Evolutionary conservation across 2,797 vertebrate species (phyloP).

Genomic region (Emydoidea blandingii): DNA sequence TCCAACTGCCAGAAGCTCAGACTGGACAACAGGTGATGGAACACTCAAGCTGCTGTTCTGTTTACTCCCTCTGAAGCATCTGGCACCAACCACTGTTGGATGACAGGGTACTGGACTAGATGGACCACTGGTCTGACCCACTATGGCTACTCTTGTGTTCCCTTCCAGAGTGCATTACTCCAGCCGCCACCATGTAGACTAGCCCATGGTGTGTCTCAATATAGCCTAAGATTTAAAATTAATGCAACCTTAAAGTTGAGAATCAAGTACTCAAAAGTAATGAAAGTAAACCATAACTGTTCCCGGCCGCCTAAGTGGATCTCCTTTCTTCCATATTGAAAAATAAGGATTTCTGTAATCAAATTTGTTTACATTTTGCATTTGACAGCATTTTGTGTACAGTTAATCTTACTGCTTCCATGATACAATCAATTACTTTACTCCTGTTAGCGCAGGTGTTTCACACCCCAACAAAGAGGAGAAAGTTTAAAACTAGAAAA

Average conservation of each 20-base stretch:
- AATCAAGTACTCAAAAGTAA: not conserved
- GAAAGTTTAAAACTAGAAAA: not conserved
- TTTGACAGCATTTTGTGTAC: not conserved
- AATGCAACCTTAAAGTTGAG: not conserved
- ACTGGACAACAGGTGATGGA: not conserved
- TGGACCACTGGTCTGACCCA: not conserved
- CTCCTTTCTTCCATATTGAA: not conserved
- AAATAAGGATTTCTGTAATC: not conserved
- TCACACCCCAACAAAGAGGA: not conserved
- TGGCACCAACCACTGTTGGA: not conserved
- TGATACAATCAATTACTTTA: not conserved
- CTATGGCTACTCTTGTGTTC: not conserved
- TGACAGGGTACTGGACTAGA: not conserved
- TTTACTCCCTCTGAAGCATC: not conserved
- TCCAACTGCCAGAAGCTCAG: not conserved
- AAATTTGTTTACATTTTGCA: not conserved
- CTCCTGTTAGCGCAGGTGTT: not conserved
- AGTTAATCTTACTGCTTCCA: not conserved
- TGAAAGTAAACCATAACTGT: not conserved
- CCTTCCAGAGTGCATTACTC: not conserved
- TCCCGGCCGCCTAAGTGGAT: not conserved
- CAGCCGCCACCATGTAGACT: not conserved
- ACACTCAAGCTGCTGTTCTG: not conserved
- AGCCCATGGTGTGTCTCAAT: not conserved
- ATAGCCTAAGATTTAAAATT: not conserved